These are phyloP conservation scores for Turritopsis dohrnii DNA, from an alignment of 30 jellyfish, hydroid and myxozoan genomes.

Conservation along the genomic window DNA sequence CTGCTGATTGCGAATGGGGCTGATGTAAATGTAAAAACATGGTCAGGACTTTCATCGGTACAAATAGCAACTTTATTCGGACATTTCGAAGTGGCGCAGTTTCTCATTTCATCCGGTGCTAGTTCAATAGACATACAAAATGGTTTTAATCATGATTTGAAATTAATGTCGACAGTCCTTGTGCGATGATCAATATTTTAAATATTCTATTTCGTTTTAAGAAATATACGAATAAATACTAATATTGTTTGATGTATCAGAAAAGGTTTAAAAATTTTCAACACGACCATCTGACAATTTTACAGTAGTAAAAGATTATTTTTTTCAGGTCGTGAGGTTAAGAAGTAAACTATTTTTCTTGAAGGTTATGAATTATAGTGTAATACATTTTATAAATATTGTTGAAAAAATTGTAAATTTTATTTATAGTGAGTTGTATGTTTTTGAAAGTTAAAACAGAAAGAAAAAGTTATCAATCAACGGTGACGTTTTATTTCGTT, in stretches of 20 bases:
- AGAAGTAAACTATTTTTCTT: not conserved
- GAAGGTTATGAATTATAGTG: not conserved
- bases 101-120: conserved; percentile 22
- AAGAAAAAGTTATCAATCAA: not conserved
- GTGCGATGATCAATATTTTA: conserved; percentile 9
- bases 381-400: too few species aligned
- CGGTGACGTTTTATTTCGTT: too few species aligned
- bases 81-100: conserved; percentile 43
- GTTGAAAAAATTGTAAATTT: not conserved
- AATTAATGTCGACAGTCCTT: conserved; percentile 20
- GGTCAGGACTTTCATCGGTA: conserved; percentile 44
- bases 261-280: too few species aligned
- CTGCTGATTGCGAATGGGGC: conserved; percentile 26
- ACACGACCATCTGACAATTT: not conserved
- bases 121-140: conserved; percentile 17
- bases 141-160: conserved; percentile 18
- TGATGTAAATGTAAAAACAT: conserved; percentile 10
- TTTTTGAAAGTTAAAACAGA: conserved; percentile 36
- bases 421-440: not conserved
- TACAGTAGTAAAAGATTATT: not conserved
- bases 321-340: not conserved
- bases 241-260: not conserved
- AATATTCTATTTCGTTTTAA: not conserved
- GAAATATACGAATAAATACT: not conserved
- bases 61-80: conserved; percentile 34